Evolutionary conservation across 2,797 vertebrate species (phyloP), one percentile per base, ranked within the genome.

Genomic region (Parambassis ranga): DNA sequence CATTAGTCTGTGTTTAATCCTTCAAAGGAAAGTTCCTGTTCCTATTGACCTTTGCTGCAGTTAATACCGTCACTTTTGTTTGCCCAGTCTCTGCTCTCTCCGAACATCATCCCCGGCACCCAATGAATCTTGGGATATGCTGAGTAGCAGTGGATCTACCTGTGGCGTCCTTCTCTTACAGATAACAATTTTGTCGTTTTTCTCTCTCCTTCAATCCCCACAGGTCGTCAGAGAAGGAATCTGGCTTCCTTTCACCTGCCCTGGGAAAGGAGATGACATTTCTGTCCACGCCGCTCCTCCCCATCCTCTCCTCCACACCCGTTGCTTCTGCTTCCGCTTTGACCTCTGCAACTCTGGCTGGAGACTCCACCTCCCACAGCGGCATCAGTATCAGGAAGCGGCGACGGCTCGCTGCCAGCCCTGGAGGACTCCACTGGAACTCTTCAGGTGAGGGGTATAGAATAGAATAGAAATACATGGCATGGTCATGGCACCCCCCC

Each of bases 351-450:
- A 32, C 56, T 1, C 16, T 60, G 1, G 30, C 22, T 0, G 38
- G 31, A 52, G 52, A 71, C 65, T 48, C 73, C 10, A 8, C 75
- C 62, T 39, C 68, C 23, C 76, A 60, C 4, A 46, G 78, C 1
- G 71, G 82, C 0, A 69, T 81, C 59, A 83, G 67, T 28, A 56
- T 90, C 63, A 87, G 91, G 81, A 94, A 92, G 46, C 83, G 92
- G 0, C 77, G 92, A 5, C 88, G 92, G 1, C 83, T 93, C 1
- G 88, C 89, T 3, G 88, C 89, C 56, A 91, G 85, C 69, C 92
- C 92, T 0, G 92, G 93, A 60, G 92, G 92, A 28, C 92, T 93
- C 33, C 92, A 89, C 82, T 92, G 90, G 90, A 92, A 68, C 30
- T 72, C 90, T 28, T 60, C 91, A 92, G 92, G 92, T 93, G 68